A percentile compares a stretch with the other conserved stretches of the same genome.
Conservation (phyloP, 2,113 vertebrate species). For the Motacilla alba region DNA sequence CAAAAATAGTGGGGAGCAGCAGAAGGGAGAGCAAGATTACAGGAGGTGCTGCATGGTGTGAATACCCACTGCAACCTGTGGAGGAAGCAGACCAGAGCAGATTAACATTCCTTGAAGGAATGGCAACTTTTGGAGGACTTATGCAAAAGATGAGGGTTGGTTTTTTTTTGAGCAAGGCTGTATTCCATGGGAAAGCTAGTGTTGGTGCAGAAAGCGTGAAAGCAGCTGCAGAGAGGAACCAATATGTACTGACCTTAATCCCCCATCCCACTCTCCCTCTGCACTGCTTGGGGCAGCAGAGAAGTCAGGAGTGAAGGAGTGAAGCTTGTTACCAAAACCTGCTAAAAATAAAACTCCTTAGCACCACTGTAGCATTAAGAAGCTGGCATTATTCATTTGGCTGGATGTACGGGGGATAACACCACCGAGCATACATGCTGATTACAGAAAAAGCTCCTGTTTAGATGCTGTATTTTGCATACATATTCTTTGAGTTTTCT, state of each 20-base stretch:
- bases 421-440: not conserved
- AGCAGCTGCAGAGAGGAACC: not conserved
- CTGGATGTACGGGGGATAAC: accelerated
- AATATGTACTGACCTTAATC: not conserved
- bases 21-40: not conserved
- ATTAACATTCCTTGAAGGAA: not conserved
- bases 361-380: not conserved
- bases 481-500: not conserved
- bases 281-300: not conserved
- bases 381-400: not conserved
- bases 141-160: accelerated
- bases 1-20: not conserved
- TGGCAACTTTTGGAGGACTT: not conserved
- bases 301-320: not conserved
- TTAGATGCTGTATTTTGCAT: not conserved
- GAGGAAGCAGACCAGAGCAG: not conserved
- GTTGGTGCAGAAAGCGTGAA: not conserved
- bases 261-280: not conserved
- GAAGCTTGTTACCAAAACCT: not conserved
- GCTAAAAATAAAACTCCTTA: not conserved
- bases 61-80: not conserved
- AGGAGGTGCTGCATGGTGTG: not conserved
- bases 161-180: not conserved
- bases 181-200: not conserved
- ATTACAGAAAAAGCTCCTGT: not conserved